Conservation (phyloP, 2,797 vertebrate species). For the Lates japonicus region DNA sequence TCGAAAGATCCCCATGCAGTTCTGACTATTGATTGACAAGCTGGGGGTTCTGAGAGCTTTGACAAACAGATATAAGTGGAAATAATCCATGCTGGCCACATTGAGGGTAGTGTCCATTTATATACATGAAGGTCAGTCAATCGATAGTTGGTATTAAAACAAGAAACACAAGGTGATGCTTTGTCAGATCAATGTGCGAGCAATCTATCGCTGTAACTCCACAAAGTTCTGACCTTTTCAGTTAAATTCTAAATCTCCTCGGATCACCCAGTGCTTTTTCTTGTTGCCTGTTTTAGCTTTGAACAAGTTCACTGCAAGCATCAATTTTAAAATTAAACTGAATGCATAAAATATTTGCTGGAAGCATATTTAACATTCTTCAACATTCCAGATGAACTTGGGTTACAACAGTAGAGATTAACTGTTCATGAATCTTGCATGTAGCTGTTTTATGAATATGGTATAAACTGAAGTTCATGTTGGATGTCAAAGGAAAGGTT, state of each 20-base stretch:
- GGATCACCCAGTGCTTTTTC: constrained; percentile 20
- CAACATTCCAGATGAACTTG: constrained; percentile 33
- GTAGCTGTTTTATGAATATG: constrained; percentile 38
- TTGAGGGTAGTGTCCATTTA: constrained; percentile 83
- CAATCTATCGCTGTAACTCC: constrained; percentile 73
- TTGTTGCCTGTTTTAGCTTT: constrained; percentile 30
- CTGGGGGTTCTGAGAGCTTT: constrained; percentile 78
- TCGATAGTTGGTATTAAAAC: constrained; percentile 86
- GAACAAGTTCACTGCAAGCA: constrained; percentile 24
- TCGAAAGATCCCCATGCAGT: constrained; percentile 78
- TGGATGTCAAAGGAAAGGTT: constrained; percentile 8
- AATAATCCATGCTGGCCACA: constrained; percentile 83
- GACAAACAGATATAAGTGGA: constrained; percentile 83
- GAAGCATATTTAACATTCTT: constrained; percentile 38
- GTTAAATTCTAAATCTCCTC: constrained; percentile 60
- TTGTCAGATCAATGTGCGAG: constrained; percentile 81
- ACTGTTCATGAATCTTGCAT: constrained; percentile 48
- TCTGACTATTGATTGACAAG: constrained; percentile 83
- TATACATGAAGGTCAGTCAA: constrained; percentile 87
- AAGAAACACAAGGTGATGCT: constrained; percentile 85
- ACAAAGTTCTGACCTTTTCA: constrained; percentile 77
- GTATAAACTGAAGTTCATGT: constrained; percentile 32
- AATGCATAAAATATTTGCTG: constrained; percentile 39
- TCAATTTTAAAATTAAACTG: constrained; percentile 37
- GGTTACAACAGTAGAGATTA: constrained; percentile 35